phyloP scores from a whole-genome alignment of 2,888 invertebrate species.

The Cyaniris semiargus region DNA sequence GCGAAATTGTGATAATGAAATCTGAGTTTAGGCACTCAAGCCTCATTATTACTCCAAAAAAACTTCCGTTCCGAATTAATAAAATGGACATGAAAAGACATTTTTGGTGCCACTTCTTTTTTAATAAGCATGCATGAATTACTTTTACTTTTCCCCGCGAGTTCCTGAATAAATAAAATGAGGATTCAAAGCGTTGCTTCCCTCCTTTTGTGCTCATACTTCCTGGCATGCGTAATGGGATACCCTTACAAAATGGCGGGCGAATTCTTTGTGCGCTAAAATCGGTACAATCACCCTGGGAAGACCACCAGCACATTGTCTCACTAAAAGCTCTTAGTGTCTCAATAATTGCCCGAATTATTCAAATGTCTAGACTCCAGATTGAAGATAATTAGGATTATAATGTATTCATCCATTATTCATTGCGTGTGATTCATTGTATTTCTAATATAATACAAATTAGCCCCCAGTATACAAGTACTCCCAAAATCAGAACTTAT shows the following conservation, averaged over 20 bases:
- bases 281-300: slow-evolving; percentile 55
- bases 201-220: slow-evolving; percentile 67
- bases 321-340: slow-evolving; percentile 5
- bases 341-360: background rate
- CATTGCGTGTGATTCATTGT: background rate
- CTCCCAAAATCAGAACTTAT: no score
- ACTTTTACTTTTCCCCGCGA: slow-evolving; percentile 58
- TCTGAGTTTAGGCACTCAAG: background rate
- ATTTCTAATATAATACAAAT: background rate
- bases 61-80: slow-evolving; percentile 32
- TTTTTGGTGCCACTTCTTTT: slow-evolving; percentile 60
- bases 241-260: slow-evolving; percentile 64
- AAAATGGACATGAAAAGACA: slow-evolving; percentile 52
- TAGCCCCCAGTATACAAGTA: no score
- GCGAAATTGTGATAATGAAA: slow-evolving; percentile 13
- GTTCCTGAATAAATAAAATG: slow-evolving; percentile 74
- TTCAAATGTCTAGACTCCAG: background rate
- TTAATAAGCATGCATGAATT: slow-evolving; percentile 75
- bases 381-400: background rate
- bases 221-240: slow-evolving; percentile 72
- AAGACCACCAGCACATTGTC: background rate
- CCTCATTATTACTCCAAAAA: slow-evolving; percentile 10
- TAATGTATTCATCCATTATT: background rate
- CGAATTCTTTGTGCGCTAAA: slow-evolving; percentile 66
- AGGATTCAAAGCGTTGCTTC: slow-evolving; percentile 64